Conservation (phyloP, 2,797 vertebrate species). For the Mus minutoides region DNA sequence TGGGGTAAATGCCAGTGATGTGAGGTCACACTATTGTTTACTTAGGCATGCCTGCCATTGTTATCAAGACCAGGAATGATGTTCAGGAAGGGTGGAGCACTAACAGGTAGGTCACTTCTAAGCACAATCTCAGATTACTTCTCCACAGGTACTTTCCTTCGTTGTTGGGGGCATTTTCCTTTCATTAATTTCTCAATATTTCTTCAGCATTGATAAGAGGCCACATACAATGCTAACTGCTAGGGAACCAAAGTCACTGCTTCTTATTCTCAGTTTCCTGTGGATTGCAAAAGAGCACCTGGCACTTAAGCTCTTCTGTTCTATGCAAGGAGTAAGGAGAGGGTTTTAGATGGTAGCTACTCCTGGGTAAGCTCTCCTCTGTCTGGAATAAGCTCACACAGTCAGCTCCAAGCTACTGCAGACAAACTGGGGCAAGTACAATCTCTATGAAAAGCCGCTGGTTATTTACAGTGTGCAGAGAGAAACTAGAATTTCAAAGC, state of each 20-base stretch:
- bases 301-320: not conserved
- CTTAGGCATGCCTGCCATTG: not conserved
- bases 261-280: constrained; percentile 23
- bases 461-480: not conserved
- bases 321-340: not conserved
- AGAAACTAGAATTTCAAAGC: not conserved
- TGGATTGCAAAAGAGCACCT: constrained; percentile 19
- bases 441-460: not conserved
- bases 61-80: not conserved
- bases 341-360: not conserved
- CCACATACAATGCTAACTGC: not conserved
- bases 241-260: not conserved
- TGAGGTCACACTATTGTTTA: not conserved
- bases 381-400: not conserved
- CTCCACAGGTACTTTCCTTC: not conserved
- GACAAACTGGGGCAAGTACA: not conserved
- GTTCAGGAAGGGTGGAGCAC: not conserved
- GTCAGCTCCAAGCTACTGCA: not conserved
- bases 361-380: not conserved
- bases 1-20: not conserved
- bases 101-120: not conserved
- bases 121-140: not conserved
- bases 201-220: not conserved
- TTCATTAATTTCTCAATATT: constrained; percentile 30
- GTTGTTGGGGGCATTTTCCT: not conserved